Evolutionary conservation across 1,140 invertebrate genomes (phyloP), one percentile per base, ranked within the genome.

Genomic region (Stenopsyche tienmushanensis): DNA sequence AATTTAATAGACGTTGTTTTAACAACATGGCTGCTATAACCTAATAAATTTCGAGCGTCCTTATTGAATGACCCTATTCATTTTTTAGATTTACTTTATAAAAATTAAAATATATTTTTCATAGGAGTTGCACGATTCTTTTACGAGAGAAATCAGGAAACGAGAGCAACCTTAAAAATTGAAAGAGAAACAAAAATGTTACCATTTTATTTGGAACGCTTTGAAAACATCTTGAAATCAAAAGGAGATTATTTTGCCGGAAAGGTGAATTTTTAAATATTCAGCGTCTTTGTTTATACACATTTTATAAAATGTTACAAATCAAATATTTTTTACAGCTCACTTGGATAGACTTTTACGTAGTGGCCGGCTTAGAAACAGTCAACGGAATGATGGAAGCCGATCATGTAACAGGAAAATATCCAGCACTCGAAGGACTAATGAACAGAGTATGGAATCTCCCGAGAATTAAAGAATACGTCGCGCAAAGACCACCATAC

Each of bases 271-370:
- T 49, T 3, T 60, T n/a, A n/a, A n/a, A n/a, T n/a, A n/a, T n/a
- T n/a, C n/a, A n/a, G n/a, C n/a, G n/a, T n/a, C n/a, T n/a, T n/a
- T n/a, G n/a, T n/a, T n/a, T n/a, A n/a, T n/a, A n/a, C n/a, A n/a
- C n/a, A n/a, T n/a, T n/a, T n/a, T n/a, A n/a, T n/a, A n/a, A n/a
- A n/a, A n/a, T n/a, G n/a, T n/a, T n/a, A n/a, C n/a, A 1, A 52
- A 3, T 3, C 5, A 24, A 52, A 49, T 15, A 2, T n/a, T n/a
- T 44, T 2, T 49, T 59, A 21, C 55, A 68, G 66, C 24, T 68
- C 21, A 65, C 66, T 10, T 68, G 66, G 66, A n/a, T 68, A 8
- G 66, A 68, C 55, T 68, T 68, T 45, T 68, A 68, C 39, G 55
- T 68, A 10, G 62, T 65, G 5, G 66, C 45, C 24, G 54, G 29